Conservation (phyloP, 64 coral and sea anemone species). For the Dendrophyllia cribrosa region DNA sequence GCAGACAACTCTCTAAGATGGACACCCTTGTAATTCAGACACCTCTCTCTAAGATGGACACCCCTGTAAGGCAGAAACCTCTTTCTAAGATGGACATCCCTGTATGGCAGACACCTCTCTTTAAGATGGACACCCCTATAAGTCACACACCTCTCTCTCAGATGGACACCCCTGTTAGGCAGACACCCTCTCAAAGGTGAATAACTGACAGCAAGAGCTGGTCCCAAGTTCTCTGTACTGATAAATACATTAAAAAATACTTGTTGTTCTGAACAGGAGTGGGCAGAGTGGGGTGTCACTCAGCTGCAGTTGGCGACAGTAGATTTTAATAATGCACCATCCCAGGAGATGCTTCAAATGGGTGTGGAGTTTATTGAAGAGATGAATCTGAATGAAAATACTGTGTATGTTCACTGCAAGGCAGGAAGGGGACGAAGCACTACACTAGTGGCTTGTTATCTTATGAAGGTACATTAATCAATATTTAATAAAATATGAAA, state of each 20-base stretch:
- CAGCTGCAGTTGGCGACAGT: slow-evolving; percentile 85
- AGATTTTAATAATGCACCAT: slow-evolving; percentile 94
- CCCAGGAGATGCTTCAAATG: slow-evolving; percentile 65
- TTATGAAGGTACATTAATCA: slow-evolving; percentile 82
- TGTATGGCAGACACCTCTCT: no score
- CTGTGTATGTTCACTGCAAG: slow-evolving; percentile 97
- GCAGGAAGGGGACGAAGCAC: slow-evolving; percentile 92
- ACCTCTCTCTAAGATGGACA: no score
- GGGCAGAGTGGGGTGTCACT: slow-evolving; percentile 75
- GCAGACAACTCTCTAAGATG: no score
- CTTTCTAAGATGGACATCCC: no score
- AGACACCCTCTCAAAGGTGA: no score
- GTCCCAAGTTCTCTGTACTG: no score
- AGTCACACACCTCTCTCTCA: no score
- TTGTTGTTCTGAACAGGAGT: slow-evolving; percentile 62
- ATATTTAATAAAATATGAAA: not conserved
- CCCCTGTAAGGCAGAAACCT: no score
- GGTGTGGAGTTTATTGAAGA: slow-evolving; percentile 89
- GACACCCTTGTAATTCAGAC: no score
- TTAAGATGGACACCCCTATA: no score
- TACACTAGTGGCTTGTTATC: slow-evolving; percentile 91
- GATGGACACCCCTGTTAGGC: no score
- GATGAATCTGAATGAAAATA: slow-evolving; percentile 52
- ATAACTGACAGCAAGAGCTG: no score
- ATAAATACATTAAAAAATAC: not conserved